phyloP scores from a whole-genome alignment of 2,113 vertebrate species.

The Lutjanus erythropterus region DNA sequence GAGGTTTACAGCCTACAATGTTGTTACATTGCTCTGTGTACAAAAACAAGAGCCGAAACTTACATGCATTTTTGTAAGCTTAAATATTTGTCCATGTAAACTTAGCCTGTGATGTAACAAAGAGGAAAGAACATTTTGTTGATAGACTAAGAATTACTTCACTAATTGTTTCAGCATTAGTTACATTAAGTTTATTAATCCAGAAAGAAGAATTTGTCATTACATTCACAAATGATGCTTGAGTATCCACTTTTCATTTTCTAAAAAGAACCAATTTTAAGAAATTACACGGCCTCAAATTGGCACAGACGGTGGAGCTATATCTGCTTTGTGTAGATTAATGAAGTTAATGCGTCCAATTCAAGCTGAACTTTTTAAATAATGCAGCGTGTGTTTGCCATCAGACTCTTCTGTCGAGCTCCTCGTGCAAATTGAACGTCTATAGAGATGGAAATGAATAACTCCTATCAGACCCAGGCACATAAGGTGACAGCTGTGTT shows the following conservation, averaged over 20 bases:
- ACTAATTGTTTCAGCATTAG: not conserved
- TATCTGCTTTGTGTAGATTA: constrained; percentile 53
- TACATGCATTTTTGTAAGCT: too few relatives aligned
- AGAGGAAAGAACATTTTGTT: not conserved
- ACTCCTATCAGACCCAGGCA: constrained; percentile 53
- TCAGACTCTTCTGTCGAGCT: constrained; percentile 50
- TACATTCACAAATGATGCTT: not conserved
- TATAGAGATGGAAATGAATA: constrained; percentile 77
- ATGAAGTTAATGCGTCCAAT: constrained; percentile 51
- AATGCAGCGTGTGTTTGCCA: constrained; percentile 53
- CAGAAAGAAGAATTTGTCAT: not conserved
- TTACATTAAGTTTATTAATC: not conserved
- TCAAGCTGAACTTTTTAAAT: constrained; percentile 39
- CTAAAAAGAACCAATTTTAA: not conserved
- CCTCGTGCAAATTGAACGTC: constrained; percentile 47
- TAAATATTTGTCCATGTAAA: too few relatives aligned
- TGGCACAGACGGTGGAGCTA: constrained; percentile 4
- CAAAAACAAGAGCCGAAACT: too few relatives aligned
- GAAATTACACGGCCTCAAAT: constrained; percentile 23
- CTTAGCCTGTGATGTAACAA: not conserved
- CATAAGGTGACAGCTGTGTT: constrained; percentile 80
- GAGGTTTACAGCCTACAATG: too few relatives aligned
- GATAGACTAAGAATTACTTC: not conserved
- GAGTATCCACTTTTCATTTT: constrained; percentile 4
- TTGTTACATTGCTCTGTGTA: too few relatives aligned